Evolutionary conservation across 2,113 vertebrate species (phyloP).

Genomic region (Eleginops maclovinus): DNA sequence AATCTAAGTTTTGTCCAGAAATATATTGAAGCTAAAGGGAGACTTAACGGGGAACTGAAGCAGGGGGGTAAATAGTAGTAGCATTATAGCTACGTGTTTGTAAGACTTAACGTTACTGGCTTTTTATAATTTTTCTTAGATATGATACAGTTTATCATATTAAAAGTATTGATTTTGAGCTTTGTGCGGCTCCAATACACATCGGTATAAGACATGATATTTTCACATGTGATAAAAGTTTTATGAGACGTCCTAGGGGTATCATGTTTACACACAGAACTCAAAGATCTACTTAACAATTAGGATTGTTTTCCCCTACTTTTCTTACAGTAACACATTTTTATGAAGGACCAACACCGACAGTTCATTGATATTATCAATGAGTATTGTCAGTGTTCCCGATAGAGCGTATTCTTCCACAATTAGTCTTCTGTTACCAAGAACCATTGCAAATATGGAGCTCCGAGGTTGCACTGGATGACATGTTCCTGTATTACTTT

Average conservation of each 20-base stretch:
- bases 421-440: not conserved
- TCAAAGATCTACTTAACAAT: not conserved
- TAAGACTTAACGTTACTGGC: not conserved
- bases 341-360: not conserved
- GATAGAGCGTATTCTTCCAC: not conserved
- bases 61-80: not conserved
- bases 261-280: not conserved
- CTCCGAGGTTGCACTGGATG: not conserved
- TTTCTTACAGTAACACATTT: not conserved
- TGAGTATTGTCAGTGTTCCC: not conserved
- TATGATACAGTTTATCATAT: not conserved
- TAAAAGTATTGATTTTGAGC: not conserved
- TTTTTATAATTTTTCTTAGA: not conserved
- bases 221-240: not conserved
- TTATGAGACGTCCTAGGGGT: not conserved
- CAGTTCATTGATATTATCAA: not conserved
- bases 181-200: not conserved
- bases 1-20: not conserved
- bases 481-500: not conserved
- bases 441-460: not conserved
- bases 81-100: not conserved
- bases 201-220: not conserved
- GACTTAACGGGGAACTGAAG: not conserved
- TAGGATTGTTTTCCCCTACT: not conserved
- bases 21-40: not conserved